Evolutionary conservation across 2,113 vertebrate species (phyloP).

Genomic region (Psettodes erumei): DNA sequence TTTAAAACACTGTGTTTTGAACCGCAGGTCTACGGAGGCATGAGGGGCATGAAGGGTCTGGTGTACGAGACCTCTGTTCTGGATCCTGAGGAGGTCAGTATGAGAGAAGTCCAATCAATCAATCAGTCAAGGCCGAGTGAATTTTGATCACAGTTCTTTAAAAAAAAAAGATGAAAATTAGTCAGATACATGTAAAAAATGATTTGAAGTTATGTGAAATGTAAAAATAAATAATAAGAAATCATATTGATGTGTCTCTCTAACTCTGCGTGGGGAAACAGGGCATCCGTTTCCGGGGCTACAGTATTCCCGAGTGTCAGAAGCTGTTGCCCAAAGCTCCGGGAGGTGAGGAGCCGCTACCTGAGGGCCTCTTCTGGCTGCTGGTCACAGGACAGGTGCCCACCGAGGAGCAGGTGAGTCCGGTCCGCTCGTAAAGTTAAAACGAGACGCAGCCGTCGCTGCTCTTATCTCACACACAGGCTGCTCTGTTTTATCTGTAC

Average conservation of each 20-base stretch:
- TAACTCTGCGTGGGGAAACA: conserved; percentile 61
- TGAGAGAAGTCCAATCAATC: too few species aligned
- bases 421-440: too few species aligned
- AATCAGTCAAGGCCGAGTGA: too few species aligned
- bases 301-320: conserved; percentile 98
- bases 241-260: too few species aligned
- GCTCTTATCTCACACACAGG: not conserved
- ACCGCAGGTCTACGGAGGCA: conserved; percentile 92
- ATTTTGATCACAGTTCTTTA: too few species aligned
- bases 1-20: not conserved
- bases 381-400: conserved; percentile 93
- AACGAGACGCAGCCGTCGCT: not conserved
- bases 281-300: conserved; percentile 97
- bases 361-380: conserved; percentile 97
- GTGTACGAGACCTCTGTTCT: conserved; percentile 97
- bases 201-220: too few species aligned
- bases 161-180: too few species aligned
- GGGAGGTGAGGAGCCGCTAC: conserved; percentile 93
- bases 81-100: conserved; percentile 94
- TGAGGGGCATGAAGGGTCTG: conserved; percentile 98
- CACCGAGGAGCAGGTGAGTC: conserved; percentile 92
- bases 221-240: too few species aligned
- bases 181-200: too few species aligned
- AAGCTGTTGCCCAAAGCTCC: conserved; percentile 91
- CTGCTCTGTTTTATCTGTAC: too few species aligned